Evolutionary conservation across 1,140 invertebrate species (phyloP), one percentile per base, ranked within the genome.

Genomic region (Octopus sinensis): DNA sequence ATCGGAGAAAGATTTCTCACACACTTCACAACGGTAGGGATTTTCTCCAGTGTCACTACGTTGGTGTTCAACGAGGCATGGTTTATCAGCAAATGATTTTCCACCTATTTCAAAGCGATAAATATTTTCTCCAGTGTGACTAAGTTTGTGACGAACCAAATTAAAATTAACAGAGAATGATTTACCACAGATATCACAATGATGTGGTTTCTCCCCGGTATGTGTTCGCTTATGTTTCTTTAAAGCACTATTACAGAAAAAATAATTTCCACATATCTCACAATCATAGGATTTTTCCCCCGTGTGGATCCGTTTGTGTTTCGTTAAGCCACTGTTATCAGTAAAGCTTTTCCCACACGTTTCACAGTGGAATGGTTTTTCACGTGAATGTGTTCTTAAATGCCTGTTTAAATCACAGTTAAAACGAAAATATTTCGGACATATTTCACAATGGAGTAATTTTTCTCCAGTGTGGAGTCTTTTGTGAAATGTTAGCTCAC

Each of bases 101-200:
- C 30, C 30, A 43, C 3, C 30, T 43, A 43, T 43, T 43, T 43
- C 30, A 43, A 43, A 43, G 30, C 30, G 30, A 43, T 43, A 43
- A 43, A 43, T 43, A 43, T 43, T 43, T 43, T 43, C 30, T 43
- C 78, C 78, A 4, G 78, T 56, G 9, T 79, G 78, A n/a, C 7
- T n/a, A 9, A 17, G 9, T 54, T 23, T 62, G 56, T 79, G 78
- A 5, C 71, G 68, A 30, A 51, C 52, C 7, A 79, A 43, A 76
- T n/a, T 30, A n/a, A 23, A 51, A 7, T 10, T 6, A 23, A 56
- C 53, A 4, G 53, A 52, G 56, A 82, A 82, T 17, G 5, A 76
- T 53, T 76, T 76, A 6, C 68, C 79, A 53, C 81, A 82, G 5
- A n/a, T 4, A 30, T 23, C n/a, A 62, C 81, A 82, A 5, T 53